Conservation (phyloP, 1,140 invertebrate species). For the Leptinotarsa defecta region DNA sequence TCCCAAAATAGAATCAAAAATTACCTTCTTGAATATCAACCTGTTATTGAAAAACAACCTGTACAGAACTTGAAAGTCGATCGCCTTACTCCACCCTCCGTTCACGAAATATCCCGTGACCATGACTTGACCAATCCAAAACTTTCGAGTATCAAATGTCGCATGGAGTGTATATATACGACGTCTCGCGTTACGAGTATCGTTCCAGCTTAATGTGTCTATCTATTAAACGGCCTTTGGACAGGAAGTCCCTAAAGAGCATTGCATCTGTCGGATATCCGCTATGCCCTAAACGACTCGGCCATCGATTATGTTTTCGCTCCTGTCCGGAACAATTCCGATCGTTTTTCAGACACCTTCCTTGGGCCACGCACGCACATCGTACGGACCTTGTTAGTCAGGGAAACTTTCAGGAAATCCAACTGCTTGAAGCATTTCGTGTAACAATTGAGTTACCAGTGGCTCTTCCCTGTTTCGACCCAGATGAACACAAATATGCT, state of each 20-base stretch:
- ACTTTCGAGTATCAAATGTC: conserved; percentile 13
- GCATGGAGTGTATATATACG: conserved; percentile 14
- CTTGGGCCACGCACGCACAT: conserved; percentile 17
- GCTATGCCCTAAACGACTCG: conserved; percentile 30
- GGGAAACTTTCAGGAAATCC: background rate
- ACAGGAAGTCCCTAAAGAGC: conserved; percentile 41
- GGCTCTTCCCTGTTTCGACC: too few species aligned
- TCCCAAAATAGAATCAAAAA: too few species aligned
- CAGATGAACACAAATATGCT: too few species aligned
- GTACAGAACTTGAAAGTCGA: too few species aligned
- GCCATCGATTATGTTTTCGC: conserved; percentile 36
- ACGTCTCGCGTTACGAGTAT: conserved; percentile 15
- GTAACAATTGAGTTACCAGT: too few species aligned
- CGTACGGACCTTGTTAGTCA: background rate
- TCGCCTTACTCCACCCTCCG: too few species aligned
- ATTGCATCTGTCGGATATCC: conserved; percentile 39
- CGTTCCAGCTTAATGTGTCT: conserved; percentile 29
- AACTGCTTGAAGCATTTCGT: too few species aligned
- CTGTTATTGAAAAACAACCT: too few species aligned
- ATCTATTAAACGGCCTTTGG: conserved; percentile 34
- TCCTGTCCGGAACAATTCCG: conserved; percentile 26
- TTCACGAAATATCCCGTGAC: too few species aligned
- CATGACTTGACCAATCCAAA: background rate
- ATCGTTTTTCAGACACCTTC: conserved; percentile 24
- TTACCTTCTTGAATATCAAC: too few species aligned